phyloP scores from a whole-genome alignment of 2,888 invertebrate species.

The Abscondita cerata region DNA sequence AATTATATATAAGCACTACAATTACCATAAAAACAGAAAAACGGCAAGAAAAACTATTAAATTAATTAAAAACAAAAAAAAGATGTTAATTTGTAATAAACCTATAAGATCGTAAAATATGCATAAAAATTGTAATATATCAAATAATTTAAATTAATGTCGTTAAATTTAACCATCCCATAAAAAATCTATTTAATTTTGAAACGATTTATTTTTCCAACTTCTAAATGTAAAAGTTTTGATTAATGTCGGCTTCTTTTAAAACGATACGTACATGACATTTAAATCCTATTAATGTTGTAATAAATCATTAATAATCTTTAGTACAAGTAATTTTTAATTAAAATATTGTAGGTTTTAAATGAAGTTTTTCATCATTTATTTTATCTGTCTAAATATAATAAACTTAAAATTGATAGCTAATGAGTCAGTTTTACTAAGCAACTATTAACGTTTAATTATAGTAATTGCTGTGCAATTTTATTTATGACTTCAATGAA shows the following conservation, averaged over 20 bases:
- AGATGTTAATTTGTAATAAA: background rate
- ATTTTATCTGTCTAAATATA: too few relatives aligned
- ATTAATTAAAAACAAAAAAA: constrained; percentile 4
- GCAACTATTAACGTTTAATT: too few relatives aligned
- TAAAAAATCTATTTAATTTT: constrained; percentile 5
- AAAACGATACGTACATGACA: constrained; percentile 4
- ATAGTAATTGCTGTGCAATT: too few relatives aligned
- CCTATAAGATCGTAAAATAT: background rate
- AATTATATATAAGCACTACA: too few relatives aligned
- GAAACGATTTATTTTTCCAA: background rate
- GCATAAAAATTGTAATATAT: constrained; percentile 2
- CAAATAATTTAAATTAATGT: constrained; percentile 2
- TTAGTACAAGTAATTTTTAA: constrained; percentile 3
- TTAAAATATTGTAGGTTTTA: constrained; percentile 4
- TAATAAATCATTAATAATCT: constrained; percentile 7
- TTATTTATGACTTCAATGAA: too few relatives aligned
- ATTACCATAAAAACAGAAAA: background rate
- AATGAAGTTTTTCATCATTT: background rate
- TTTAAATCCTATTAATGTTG: constrained; percentile 5
- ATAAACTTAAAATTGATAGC: too few relatives aligned
- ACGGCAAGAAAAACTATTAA: background rate
- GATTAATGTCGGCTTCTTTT: constrained; percentile 12
- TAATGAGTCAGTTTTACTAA: too few relatives aligned
- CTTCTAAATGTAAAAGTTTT: background rate
- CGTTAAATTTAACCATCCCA: background rate